Base-by-base conservation (phyloP, 2,888 invertebrate species). In the Athalia cordata region DNA sequence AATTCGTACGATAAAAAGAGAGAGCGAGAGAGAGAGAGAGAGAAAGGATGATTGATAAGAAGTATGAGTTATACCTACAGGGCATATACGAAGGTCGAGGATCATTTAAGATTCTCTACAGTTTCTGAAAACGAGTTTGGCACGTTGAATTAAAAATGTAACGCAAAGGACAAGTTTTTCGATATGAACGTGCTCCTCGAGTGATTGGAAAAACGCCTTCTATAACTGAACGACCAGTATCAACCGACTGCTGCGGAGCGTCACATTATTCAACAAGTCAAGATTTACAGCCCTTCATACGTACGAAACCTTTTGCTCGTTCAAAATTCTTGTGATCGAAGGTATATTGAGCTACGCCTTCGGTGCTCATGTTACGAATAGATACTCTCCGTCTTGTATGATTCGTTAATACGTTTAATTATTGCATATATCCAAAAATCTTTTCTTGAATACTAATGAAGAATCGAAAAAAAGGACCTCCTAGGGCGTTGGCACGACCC, bases 131-230 rank as follows among this genome's bases (percentile, higher is more conserved):
- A 55, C 29, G 29, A 68, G 68, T 68, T n/a, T 55, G 52, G 15
- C 55, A 55, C 50, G 43, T 52, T 68, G 43, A 52, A 68, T 68
- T 52, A 15, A 29, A 68, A 68, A 68, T 29, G 68, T 68, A 68
- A 68, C 52, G 55, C 55, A 55, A 68, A 29, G 11, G 55, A 55
- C 68, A 55, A 68, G 68, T 68, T 68, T 68, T 68, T 68, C 68
- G 43, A 29, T 15, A 29, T 29, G 4, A 68, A 68, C 68, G 15
- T 68, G 68, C 68, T 68, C 29, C 29, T 9, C 52, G 52, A 52
- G 50, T 52, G 68, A 68, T 68, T 43, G 68, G 68, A 68, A 68
- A 68, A 68, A 68, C 68, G 52, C 55, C 68, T 68, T 68, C 55
- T 68, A 68, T 68, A 68, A 68, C 11, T 55, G 43, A 55, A 50